Evolutionary conservation across 2,113 vertebrate species (phyloP).

Genomic region (Larimichthys crocea): DNA sequence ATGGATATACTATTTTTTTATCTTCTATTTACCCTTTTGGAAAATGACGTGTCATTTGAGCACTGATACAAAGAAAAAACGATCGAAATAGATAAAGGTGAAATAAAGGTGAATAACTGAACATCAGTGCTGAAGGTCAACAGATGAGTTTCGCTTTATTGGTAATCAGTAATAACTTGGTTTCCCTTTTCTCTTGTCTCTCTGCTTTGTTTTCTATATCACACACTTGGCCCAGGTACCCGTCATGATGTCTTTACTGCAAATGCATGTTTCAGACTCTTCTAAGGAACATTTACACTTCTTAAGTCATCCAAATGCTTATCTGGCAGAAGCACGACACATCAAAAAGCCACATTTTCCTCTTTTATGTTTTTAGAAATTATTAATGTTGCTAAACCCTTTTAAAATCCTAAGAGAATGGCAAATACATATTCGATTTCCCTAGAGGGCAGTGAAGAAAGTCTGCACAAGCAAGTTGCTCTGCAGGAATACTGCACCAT

Average conservation of each 20-base stretch:
- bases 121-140: neutral
- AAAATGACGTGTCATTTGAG: neutral
- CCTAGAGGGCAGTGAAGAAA: constrained; percentile 67
- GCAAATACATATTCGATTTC: constrained; percentile 83
- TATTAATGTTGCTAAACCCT: constrained; percentile 81
- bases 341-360: constrained; percentile 65
- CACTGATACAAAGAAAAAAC: neutral
- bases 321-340: constrained; percentile 64
- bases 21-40: constrained; percentile 37
- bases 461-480: constrained; percentile 72
- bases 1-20: constrained; percentile 14
- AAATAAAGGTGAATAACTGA: neutral
- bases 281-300: constrained; percentile 11
- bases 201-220: neutral
- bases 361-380: constrained; percentile 81
- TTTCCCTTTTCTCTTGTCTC: neutral
- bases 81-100: neutral
- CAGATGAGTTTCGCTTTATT: neutral
- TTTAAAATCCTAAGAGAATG: constrained; percentile 74
- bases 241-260: neutral
- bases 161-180: neutral
- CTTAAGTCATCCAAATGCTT: constrained; percentile 58
- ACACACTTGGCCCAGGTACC: constrained; percentile 13
- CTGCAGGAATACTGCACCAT: constrained; percentile 47
- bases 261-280: constrained; percentile 28